phyloP scores from a whole-genome alignment of 1,140 invertebrate genomes.

The Lordiphosa mommai region DNA sequence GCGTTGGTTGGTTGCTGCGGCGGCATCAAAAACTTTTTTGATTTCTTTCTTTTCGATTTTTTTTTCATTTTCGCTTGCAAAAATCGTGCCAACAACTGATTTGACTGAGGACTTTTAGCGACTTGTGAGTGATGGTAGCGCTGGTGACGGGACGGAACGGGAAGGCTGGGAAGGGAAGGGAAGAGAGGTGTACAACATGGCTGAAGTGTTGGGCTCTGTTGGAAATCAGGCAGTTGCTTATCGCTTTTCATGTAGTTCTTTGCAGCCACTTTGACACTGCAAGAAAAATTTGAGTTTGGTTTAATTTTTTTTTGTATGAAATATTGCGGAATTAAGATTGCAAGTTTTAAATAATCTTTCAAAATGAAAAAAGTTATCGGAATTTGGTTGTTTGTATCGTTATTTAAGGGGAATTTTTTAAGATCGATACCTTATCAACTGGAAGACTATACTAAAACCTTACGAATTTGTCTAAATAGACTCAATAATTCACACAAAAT shows the following conservation, averaged over 20 bases:
- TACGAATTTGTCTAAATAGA: no score
- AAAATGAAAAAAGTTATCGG: no score
- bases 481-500: no score
- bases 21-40: slow-evolving; percentile 55
- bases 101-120: slow-evolving; percentile 61
- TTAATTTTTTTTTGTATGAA: no score
- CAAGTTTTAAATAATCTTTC: no score
- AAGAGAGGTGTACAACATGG: neutral
- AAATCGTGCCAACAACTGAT: slow-evolving; percentile 71
- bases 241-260: slow-evolving; percentile 32
- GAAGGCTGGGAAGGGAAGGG: neutral
- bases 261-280: slow-evolving; percentile 38
- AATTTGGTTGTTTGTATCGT: no score
- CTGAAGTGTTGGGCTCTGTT: slow-evolving; percentile 5
- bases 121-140: slow-evolving; percentile 21
- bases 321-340: no score
- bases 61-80: slow-evolving; percentile 39
- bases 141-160: no score
- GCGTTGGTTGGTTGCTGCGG: slow-evolving; percentile 27
- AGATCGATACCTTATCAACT: no score
- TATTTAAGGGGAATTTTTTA: no score
- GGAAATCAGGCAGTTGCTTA: slow-evolving; percentile 15
- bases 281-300: no score
- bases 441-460: no score
- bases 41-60: slow-evolving; percentile 28